Conservation (phyloP, 2,113 vertebrate genomes). For the Thalassarche chlororhynchos region DNA sequence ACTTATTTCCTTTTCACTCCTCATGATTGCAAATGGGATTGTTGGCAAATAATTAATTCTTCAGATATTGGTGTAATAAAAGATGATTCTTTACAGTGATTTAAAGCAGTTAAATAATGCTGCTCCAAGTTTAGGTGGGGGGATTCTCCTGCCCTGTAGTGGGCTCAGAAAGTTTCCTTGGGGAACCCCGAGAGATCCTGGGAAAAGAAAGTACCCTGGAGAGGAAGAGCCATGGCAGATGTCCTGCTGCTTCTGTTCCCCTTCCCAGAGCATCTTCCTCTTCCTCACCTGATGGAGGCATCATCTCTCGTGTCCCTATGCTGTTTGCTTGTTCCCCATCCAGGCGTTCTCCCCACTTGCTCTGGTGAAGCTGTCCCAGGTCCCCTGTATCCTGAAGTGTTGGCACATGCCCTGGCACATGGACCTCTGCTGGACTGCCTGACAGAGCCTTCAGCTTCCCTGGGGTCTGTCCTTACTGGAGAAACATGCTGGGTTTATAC, state of each 20-base stretch:
- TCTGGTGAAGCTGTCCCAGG: neutral
- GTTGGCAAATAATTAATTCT: neutral
- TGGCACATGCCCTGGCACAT: neutral
- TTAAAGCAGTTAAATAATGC: neutral
- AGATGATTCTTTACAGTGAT: neutral
- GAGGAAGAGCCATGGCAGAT: neutral
- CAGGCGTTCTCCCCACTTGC: neutral
- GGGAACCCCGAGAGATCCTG: neutral
- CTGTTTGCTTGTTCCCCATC: neutral
- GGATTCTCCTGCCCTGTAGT: neutral
- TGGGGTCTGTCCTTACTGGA: neutral
- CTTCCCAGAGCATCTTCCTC: neutral
- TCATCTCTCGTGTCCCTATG: neutral
- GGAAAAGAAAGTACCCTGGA: neutral
- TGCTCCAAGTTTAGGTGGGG: neutral
- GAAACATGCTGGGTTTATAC: neutral
- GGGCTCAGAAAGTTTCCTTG: neutral
- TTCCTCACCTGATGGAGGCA: neutral
- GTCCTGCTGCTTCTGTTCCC: neutral
- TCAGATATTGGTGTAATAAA: neutral
- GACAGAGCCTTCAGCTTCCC: neutral
- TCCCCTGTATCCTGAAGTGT: neutral
- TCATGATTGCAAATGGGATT: neutral
- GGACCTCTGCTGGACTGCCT: neutral
- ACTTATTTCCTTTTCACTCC: neutral